Evolutionary conservation across 2,888 invertebrate genomes (phyloP).

Genomic region (Thysanoteuthis rhombus): DNA sequence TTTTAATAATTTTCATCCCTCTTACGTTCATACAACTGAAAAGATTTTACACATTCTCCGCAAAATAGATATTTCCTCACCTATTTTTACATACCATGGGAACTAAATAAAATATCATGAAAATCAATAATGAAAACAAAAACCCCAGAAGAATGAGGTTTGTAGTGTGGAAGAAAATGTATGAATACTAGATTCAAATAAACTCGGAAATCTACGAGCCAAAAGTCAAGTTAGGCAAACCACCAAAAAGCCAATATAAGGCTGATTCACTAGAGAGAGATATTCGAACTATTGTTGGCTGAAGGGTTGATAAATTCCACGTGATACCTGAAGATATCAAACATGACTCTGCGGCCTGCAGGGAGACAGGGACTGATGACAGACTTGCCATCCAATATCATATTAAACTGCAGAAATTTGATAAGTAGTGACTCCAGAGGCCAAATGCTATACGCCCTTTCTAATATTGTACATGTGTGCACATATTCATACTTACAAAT

Average conservation of each 20-base stretch:
- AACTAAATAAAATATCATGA: too few species aligned
- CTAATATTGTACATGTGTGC: not conserved
- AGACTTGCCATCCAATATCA: not conserved
- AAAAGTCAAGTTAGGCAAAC: not conserved
- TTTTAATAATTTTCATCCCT: too few species aligned
- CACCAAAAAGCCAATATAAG: not conserved
- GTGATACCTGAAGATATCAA: not conserved
- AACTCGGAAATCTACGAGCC: not conserved
- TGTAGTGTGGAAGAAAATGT: not conserved
- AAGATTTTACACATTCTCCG: too few species aligned
- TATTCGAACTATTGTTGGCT: not conserved
- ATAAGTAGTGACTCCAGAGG: not conserved
- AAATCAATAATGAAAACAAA: not conserved
- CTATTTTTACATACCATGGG: too few species aligned
- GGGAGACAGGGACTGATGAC: not conserved
- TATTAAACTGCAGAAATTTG: slow-evolving; percentile 12
- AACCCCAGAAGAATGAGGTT: not conserved
- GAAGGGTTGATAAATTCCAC: slow-evolving; percentile 12
- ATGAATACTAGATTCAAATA: not conserved
- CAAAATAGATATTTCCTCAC: too few species aligned
- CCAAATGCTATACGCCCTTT: not conserved
- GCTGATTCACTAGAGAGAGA: not conserved
- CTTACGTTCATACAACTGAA: too few species aligned
- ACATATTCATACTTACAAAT: not conserved
- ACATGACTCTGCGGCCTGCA: slow-evolving; percentile 12